Conservation (phyloP, 2,797 vertebrate species). For the Denticeps clupeoides region DNA sequence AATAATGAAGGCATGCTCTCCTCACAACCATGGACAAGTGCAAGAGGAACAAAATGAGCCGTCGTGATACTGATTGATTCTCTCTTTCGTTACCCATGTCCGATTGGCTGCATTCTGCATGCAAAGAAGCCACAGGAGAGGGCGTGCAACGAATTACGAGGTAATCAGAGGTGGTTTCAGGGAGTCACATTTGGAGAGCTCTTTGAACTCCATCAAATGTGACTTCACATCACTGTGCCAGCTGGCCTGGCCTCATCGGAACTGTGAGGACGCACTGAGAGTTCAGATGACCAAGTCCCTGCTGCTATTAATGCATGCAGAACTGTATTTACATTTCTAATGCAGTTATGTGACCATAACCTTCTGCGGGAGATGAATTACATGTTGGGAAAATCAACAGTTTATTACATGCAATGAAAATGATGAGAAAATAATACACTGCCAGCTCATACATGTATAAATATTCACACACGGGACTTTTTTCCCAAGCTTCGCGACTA, state of each 20-base stretch:
- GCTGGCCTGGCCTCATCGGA: conserved; percentile 5
- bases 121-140: neutral
- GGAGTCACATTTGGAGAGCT: conserved; percentile 13
- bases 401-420: no score
- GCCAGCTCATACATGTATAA: no score
- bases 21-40: neutral
- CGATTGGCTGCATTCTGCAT: conserved; percentile 15
- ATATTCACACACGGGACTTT: no score
- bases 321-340: no score
- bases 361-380: no score
- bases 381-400: no score
- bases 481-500: no score
- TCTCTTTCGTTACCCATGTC: conserved; percentile 4
- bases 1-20: neutral
- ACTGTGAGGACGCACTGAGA: neutral
- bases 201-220: conserved; percentile 15
- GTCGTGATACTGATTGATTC: conserved; percentile 13
- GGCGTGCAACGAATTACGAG: neutral
- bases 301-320: no score
- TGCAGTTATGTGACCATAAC: no score
- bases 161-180: conserved; percentile 16
- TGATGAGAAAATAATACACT: no score
- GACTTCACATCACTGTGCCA: conserved; percentile 9
- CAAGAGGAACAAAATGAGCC: conserved; percentile 9
- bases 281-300: no score